Base-by-base conservation (phyloP, 2,113 vertebrate genomes). In the Hucho hucho region DNA sequence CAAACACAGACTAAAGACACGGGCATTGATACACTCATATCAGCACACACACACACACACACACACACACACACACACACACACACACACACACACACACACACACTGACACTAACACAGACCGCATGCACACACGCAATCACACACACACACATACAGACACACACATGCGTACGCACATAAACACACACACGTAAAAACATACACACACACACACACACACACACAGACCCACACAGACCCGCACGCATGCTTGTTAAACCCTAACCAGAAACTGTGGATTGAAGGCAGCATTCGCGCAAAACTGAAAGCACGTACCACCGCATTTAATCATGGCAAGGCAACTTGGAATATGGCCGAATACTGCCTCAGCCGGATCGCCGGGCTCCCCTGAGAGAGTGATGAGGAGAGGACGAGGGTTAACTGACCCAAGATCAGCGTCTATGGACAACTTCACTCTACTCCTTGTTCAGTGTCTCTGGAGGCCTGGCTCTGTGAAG, bases 1-100 rank as follows among this genome's bases (percentile, higher is more conserved):
- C 47, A 73, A 64, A 73, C 70, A 72, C 71, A 74, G 69, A 70
- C 69, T 32, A 70, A 66, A 53, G 6, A 75, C 29, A 75, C 73
- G 0, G 49, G 49, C 49, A 53, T 53, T 14, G 49, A 53, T 18
- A 53, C 49, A 53, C 49, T 53, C 68, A 56, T 20, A 56, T 73
- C 24, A 29, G 70, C 47, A 63, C 24, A 68, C 70, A 74, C 72
- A 80, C 28, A 56, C 49, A 24, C 22, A 69, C 69, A 65, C 14
- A 28, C 71, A 64, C 6, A 74, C 18, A 46, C 22, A n/a, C 47
- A 53, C 13, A 13, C 47, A 53, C 9, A 59, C 56, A 78, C 70
- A 67, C 29, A 75, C 49, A 70, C 16, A 66, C 28, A 29, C 28
- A 29, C 28, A 29, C 66, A 67, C 20, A 49, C 26, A 63, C 24